Base-by-base conservation (phyloP, 2,797 vertebrate species). In the Florisuga fusca region DNA sequence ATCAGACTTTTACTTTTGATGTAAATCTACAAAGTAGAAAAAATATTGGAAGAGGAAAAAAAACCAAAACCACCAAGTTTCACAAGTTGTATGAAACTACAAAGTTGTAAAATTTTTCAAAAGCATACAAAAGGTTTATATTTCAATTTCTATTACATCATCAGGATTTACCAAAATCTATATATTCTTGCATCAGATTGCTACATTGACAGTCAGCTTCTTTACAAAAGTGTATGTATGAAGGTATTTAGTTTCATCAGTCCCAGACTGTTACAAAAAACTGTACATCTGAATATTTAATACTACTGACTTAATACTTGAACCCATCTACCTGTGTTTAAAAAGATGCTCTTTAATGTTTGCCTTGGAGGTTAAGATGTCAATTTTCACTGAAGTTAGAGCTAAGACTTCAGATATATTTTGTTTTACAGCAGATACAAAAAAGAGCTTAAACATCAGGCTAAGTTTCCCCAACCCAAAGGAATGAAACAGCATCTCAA, bases 81-180 rank as follows among this genome's bases (percentile, higher is more conserved):
- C 91, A 84, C 26, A 93, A 94, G 29, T 84, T 61, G 51, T 92
- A 95, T 83, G 89, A 92, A 92, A 96, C 87, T 94, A 86, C 67
- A 90, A 88, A 95, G 94, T 95, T 95, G 92, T 92, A 97, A 97
- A 97, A 94, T 88, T 94, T 84, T 93, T 91, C 41, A 86, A 84
- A 96, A 80, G 88, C 87, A 96, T 93, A 97, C 81, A 98, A 98
- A 97, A 92, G 59, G 27, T 83, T 85, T 68, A 78, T 94, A 88
- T 91, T 96, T 94, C 87, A 86, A 93, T 84, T 96, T 95, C 62
- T 89, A 67, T 94, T 96, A 93, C 86, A 96, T 77, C 80, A 73
- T 94, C 73, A 95, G 78, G 45, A 62, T 94, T 94, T 97, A 96
- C 89, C 91, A 97, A 98, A 97, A 96, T 94, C 89, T 96, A 73